Evolutionary conservation across 2,113 vertebrate genomes (phyloP), one percentile per base, ranked within the genome.

Genomic region (Podocnemis expansa): DNA sequence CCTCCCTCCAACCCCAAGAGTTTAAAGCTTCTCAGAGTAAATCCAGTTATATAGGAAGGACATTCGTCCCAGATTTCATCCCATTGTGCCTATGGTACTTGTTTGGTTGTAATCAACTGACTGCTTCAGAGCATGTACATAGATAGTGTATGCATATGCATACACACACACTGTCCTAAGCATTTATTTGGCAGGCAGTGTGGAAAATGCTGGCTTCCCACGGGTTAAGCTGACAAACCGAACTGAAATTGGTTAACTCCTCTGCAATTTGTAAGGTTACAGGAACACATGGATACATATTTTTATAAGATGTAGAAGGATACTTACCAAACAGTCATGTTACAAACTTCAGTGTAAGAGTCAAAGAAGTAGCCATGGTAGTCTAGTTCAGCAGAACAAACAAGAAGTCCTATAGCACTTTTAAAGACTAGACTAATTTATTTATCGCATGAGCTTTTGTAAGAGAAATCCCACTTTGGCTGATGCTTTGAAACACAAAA

Each of bases 1-100:
- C 89, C 91, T 49, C n/a, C 89, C 3, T 83, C 83, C 47, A 38
- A 92, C 3, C 87, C 83, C 47, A 79, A 96, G 95, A 81, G 47
- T 89, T 92, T 52, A 73, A 51, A 95, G 83, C 85, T 83, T 81
- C 89, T 81, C 0, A 2, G 43, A 80, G 56, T 89, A 94, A 87
- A 87, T 51, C 55, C 52, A 84, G 56, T 29, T 94, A 79, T 86
- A 87, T 92, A 49, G 90, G n/a, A 41, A 78, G 80, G 85, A 80
- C 87, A 93, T 85, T 3, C 19, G 52, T 60, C 4, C 34, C 3
- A 12, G 79, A 31, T 43, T 87, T 90, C 90, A 67, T 51, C 5
- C 9, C 78, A n/a, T 4, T 79, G 29, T 12, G 47, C 78, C 78
- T 34, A 51, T 34, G 31, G 16, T 79, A 22, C 78, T 79, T 79